These are phyloP conservation scores for Plutella xylostella DNA, from an alignment of 2,888 invertebrate genomes.

Conservation along the genomic window DNA sequence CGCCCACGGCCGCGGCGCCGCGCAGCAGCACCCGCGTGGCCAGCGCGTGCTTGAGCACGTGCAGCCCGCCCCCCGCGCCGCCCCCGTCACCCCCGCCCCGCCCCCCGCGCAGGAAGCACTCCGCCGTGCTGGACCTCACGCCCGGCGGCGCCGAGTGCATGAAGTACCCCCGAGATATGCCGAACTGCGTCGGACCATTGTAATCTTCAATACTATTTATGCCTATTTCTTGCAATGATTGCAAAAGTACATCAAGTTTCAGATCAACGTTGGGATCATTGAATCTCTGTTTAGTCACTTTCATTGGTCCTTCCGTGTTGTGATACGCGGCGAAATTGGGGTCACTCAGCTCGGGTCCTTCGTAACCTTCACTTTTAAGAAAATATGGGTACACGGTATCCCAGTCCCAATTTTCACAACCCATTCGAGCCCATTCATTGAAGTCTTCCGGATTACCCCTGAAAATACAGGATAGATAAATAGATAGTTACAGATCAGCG, in stretches of 20 bases:
- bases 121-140: not conserved
- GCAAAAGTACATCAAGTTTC: too few species aligned
- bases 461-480: too few species aligned
- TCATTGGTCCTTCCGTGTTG: not conserved
- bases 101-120: too few species aligned
- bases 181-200: constrained; percentile 6
- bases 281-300: constrained; percentile 8
- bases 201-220: not conserved
- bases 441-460: constrained; percentile 7
- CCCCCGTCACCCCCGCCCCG: too few species aligned
- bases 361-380: not conserved
- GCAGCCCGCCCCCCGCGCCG: constrained; percentile 3
- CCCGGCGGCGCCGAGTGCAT: not conserved
- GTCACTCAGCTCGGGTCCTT: not conserved
- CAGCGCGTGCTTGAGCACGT: constrained; percentile 5
- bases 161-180: not conserved
- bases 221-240: too few species aligned
- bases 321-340: not conserved
- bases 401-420: constrained; percentile 5
- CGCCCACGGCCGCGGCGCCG: constrained; percentile 2
- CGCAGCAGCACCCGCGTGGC: constrained; percentile 3
- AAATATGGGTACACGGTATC: not conserved
- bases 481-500: too few species aligned
- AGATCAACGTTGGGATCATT: too few species aligned
- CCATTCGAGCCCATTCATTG: constrained; percentile 3